phyloP scores from a whole-genome alignment of 1,140 invertebrate genomes.

The Dreissena polymorpha region DNA sequence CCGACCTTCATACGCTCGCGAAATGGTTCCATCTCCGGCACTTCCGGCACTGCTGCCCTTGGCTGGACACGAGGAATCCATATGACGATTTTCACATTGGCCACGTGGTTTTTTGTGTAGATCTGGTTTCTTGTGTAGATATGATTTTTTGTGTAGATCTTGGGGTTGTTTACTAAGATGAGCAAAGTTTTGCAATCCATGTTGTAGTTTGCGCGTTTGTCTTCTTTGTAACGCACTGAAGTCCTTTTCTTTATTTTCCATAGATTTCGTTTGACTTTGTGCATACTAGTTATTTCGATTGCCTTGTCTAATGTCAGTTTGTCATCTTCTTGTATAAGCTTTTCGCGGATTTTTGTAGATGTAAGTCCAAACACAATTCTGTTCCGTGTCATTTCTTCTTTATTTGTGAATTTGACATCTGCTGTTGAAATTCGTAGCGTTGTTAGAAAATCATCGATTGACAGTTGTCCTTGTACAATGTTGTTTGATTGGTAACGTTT shows the following conservation, averaged over 20 bases:
- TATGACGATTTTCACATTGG: neutral
- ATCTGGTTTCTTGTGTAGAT: too few species aligned
- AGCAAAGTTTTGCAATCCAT: neutral
- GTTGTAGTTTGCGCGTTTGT: neutral
- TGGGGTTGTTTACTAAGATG: neutral
- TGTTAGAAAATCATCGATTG: constrained; percentile 6
- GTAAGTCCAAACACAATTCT: constrained; percentile 17
- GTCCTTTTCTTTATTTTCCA: neutral
- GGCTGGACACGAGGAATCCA: neutral
- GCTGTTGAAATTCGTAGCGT: too few species aligned
- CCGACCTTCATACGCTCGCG: neutral
- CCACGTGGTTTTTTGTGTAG: neutral
- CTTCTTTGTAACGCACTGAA: neutral
- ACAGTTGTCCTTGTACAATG: neutral
- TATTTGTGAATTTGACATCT: too few species aligned
- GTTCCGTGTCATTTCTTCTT: too few species aligned
- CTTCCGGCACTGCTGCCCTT: neutral
- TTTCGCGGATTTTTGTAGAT: constrained; percentile 24
- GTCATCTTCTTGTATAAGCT: constrained; percentile 30
- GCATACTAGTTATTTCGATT: constrained; percentile 15
- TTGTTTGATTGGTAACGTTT: neutral
- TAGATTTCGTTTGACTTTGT: neutral
- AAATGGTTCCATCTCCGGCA: constrained; percentile 3
- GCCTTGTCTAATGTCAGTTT: constrained; percentile 25
- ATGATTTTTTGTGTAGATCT: too few species aligned